Evolutionary conservation across 2,113 vertebrate genomes (phyloP).

Genomic region (Pachycephala philippinensis): DNA sequence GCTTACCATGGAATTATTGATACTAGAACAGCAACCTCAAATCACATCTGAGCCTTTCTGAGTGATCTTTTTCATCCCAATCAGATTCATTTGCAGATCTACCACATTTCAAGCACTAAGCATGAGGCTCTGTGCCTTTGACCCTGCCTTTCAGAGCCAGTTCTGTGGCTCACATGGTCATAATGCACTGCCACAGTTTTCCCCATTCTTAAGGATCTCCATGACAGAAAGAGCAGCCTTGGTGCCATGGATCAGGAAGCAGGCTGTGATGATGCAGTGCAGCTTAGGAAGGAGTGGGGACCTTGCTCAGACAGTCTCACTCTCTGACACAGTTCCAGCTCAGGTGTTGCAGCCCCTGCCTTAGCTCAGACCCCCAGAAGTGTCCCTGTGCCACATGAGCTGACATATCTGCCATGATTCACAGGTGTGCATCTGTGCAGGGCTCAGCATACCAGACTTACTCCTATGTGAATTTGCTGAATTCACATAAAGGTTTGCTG

Average conservation of each 20-base stretch:
- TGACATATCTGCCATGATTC: not conserved
- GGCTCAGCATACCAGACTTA: not conserved
- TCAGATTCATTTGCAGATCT: not conserved
- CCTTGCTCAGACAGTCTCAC: not conserved
- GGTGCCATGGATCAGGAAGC: not conserved
- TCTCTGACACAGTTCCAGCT: not conserved
- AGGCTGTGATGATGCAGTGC: not conserved
- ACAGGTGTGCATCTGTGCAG: not conserved
- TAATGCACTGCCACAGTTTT: not conserved
- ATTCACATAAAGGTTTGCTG: not conserved
- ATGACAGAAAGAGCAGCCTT: not conserved
- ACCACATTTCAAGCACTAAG: not conserved
- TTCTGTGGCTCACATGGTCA: not conserved
- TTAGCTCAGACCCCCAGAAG: not conserved
- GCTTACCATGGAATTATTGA: not conserved
- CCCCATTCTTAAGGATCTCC: not conserved
- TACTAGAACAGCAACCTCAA: not conserved
- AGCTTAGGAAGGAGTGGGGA: not conserved
- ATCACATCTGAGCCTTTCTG: not conserved
- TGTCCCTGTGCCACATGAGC: not conserved
- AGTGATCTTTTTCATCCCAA: not conserved
- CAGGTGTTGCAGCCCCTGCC: not conserved
- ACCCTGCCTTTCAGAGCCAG: not conserved
- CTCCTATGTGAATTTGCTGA: too few species aligned
- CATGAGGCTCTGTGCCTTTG: not conserved